phyloP scores from a whole-genome alignment of 2,113 vertebrate species.

The Climacteris rufus region DNA sequence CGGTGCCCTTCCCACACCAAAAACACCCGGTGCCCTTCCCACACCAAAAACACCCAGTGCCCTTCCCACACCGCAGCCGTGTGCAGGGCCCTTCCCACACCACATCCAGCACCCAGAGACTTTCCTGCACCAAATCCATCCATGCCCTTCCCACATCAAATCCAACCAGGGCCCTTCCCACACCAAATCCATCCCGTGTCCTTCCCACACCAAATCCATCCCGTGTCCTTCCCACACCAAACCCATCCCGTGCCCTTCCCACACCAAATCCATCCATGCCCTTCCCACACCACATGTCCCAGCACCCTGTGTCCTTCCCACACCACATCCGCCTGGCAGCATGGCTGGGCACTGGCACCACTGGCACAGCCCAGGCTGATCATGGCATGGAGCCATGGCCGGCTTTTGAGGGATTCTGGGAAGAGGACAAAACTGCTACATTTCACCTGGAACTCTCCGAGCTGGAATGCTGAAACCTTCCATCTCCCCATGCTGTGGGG shows the following conservation, averaged over 20 bases:
- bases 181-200: not conserved
- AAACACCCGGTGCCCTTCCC: not conserved
- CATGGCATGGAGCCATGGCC: accelerated
- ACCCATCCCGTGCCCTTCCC: not conserved
- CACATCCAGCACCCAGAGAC: not conserved
- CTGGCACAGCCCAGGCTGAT: not conserved
- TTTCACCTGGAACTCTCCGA: not conserved
- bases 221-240: not conserved
- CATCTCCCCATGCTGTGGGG: accelerated
- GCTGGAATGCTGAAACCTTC: accelerated
- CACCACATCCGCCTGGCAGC: accelerated
- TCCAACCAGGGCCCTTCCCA: not conserved
- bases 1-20: not conserved
- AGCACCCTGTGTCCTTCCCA: not conserved
- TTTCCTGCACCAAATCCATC: too few relatives aligned
- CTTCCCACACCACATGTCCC: too few relatives aligned
- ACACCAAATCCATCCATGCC: not conserved
- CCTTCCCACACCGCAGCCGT: too few relatives aligned
- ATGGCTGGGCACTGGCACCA: not conserved
- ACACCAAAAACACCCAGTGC: not conserved
- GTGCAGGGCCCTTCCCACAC: too few relatives aligned
- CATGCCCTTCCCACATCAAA: not conserved
- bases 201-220: not conserved
- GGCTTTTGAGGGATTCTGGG: not conserved
- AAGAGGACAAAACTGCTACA: not conserved